These are phyloP conservation scores for Drosophila parvula DNA, from an alignment of 1,140 invertebrate species.

Conservation along the genomic window DNA sequence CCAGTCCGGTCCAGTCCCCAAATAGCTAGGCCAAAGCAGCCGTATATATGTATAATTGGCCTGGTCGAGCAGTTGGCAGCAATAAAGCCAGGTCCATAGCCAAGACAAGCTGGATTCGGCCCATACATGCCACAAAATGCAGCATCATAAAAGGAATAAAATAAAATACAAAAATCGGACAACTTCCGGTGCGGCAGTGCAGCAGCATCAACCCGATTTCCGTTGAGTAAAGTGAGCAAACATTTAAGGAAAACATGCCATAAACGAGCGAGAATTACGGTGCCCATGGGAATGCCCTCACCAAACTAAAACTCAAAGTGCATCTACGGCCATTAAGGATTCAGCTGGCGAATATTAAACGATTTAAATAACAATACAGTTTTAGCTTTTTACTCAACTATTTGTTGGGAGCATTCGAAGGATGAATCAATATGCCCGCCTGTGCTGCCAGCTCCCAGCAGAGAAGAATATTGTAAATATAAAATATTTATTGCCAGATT, in stretches of 20 bases:
- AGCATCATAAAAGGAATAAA: constrained; percentile 59
- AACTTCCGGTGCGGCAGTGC: constrained; percentile 27
- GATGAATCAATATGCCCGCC: constrained; percentile 38
- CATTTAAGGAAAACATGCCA: constrained; percentile 43
- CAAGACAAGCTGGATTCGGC: constrained; percentile 1
- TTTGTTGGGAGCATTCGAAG: constrained; percentile 9
- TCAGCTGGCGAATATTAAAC: constrained; percentile 23
- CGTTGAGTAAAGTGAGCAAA: constrained; percentile 26
- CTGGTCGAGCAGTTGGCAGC: constrained; percentile 16
- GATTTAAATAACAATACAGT: constrained; percentile 43
- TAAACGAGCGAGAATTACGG: constrained; percentile 24
- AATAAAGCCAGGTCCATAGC: constrained; percentile 15
- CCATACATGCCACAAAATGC: constrained; percentile 68
- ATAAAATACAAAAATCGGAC: constrained; percentile 39
- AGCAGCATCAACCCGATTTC: constrained; percentile 35
- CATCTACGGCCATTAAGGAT: constrained; percentile 20
- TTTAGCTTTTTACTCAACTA: constrained; percentile 14
- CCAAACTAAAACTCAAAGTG: constrained; percentile 23
- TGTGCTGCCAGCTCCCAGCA: constrained; percentile 13
- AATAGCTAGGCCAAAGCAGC: constrained; percentile 47
- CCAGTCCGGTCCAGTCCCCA: too few relatives aligned
- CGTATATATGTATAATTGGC: constrained; percentile 61
- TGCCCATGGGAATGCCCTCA: constrained; percentile 16
- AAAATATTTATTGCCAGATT: constrained; percentile 78
- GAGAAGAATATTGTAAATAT: constrained; percentile 65